Base-by-base conservation (phyloP, 2,797 vertebrate species). In the Somateria mollissima region DNA sequence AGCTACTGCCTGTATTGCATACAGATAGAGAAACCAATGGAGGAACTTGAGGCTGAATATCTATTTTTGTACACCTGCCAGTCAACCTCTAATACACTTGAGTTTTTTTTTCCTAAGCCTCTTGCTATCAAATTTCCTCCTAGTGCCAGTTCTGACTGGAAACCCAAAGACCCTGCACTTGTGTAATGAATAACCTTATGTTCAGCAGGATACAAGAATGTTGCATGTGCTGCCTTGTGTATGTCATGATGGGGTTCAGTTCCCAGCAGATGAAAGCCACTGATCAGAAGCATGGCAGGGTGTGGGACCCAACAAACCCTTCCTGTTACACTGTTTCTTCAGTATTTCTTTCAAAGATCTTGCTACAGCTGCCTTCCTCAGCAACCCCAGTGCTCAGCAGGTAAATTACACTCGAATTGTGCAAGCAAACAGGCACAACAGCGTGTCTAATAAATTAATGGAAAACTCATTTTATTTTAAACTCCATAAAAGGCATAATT, bases 391-490 rank as follows among this genome's bases (percentile, higher is more conserved):
- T 15, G 16, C 64, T 12, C 15, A 22, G 51, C 56, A 84, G 73
- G 73, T 76, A 66, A 90, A 36, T 45, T 30, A 34, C 22, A 24
- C 51, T 56, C 62, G 24, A 70, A 8, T 17, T 0, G 0, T 34
- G 16, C 20, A 82, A 94, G 34, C 36, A 86, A 75, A 72, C 8
- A 92, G 43, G 53, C 47, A 70, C 6, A 70, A 70, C 56, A 51
- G 11, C 1, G 0, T n/a, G 15, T 61, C 66, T 47, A 30, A 77
- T 77, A 60, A 74, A 47, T 58, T n/a, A 84, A 93, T 66, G 86
- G 87, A 94, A 96, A 96, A 93, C 51, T 88, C 11, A 30, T 76
- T 97, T 97, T 97, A 97, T 97, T 97, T 94, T n/a, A 27, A 87
- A 76, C 25, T 54, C 88, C 72, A 57, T 84, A 89, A 95, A 95